A percentile compares a stretch with the other conserved stretches of the same genome.
phyloP scores from a whole-genome alignment of 2,113 vertebrate genomes.

The Chionodraco myersi region DNA sequence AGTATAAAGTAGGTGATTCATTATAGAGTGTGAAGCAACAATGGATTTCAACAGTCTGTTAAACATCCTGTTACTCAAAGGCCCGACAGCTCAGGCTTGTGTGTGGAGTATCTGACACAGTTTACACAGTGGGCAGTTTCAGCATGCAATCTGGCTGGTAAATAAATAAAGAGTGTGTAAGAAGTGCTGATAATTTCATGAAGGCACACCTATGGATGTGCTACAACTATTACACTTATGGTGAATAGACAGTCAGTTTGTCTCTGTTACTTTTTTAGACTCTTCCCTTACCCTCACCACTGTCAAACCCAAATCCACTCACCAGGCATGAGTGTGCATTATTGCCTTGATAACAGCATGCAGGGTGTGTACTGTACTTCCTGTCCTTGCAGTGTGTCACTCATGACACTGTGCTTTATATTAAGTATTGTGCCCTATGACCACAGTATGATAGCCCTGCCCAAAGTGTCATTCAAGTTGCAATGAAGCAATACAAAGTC shows the following conservation, averaged over 20 bases:
- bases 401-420: slow-evolving; percentile 6
- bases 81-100: not conserved
- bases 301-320: no score
- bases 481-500: not conserved
- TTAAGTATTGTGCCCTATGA: not conserved
- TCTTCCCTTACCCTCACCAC: no score
- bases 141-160: not conserved
- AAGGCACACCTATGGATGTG: not conserved
- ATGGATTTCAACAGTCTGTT: slow-evolving; percentile 45
- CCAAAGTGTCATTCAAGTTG: not conserved
- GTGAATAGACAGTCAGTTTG: no score
- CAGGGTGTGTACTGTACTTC: not conserved
- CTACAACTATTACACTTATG: no score
- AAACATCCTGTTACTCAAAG: slow-evolving; percentile 59
- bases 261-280: no score
- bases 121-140: slow-evolving; percentile 21
- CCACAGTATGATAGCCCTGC: not conserved
- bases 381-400: slow-evolving; percentile 3
- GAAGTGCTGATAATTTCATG: not conserved
- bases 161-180: not conserved
- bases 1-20: slow-evolving; percentile 7
- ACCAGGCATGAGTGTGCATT: no score
- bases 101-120: not conserved
- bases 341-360: not conserved
- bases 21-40: slow-evolving; percentile 47